Base-by-base conservation (phyloP, 2,888 invertebrate species). In the Acanthacorydalis orientalis region DNA sequence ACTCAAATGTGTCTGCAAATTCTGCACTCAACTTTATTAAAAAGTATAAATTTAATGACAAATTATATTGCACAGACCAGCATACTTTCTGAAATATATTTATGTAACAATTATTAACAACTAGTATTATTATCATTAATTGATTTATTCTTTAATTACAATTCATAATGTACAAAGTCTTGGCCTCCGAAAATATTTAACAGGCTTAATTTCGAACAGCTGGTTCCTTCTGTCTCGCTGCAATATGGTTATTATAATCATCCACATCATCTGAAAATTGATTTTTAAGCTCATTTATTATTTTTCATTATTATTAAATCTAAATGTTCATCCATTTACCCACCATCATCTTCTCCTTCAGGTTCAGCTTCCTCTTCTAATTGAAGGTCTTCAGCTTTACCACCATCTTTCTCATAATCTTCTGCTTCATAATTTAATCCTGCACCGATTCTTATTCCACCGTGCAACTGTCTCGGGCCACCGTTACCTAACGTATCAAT, bases 271-370 rank as follows among this genome's bases (percentile, higher is more conserved):
- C 14, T 32, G 31, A 46, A 35, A 7, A 6, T 7, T 4, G 12
- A 35, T 4, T 35, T 4, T 35, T 4, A n/a, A 35, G 4, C 11
- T 34, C 11, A 8, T 9, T 34, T 34, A 35, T 11, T 11, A 12
- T 41, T 42, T 10, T 15, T 34, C 14, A 48, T 7, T n/a, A 11
- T 12, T 48, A 44, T 15, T 16, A 11, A 8, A 38, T 16, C 31
- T 37, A 42, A 35, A 46, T 4, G 9, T 37, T 7, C 7, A 37
- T 12, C n/a, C 7, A 9, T 40, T 33, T 15, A 42, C 57, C 58
- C 57, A 70, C 71, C 72, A 58, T 72, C 72, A 55, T 69, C 72
- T 50, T 66, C 69, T 46, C 61, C 62, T 44, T 65, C 64, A 40
- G 50, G 51, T 33, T 51, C 51, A 16, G 38, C 47, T 55, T 57